phyloP scores from a whole-genome alignment of 1,140 invertebrate species.

The Pachyrhynchus sulphureomaculatus region DNA sequence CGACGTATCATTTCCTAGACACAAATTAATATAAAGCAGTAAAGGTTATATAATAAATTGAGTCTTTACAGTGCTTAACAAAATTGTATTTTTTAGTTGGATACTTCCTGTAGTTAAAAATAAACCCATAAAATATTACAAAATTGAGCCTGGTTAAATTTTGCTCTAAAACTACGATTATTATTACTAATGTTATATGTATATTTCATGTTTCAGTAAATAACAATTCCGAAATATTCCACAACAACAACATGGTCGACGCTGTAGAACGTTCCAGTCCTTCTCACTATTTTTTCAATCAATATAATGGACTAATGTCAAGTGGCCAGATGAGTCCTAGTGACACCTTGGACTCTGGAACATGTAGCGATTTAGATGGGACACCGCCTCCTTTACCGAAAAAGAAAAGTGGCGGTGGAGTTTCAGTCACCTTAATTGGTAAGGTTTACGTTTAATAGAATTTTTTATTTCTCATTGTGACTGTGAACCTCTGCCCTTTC shows the following conservation, averaged over 20 bases:
- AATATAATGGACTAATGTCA: constrained; percentile 58
- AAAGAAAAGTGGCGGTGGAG: constrained; percentile 57
- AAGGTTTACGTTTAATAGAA: constrained; percentile 13
- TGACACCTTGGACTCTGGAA: constrained; percentile 78
- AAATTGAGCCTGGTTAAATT: too few relatives aligned
- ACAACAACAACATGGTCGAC: constrained; percentile 26
- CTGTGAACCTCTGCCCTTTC: too few relatives aligned
- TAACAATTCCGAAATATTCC: constrained; percentile 18
- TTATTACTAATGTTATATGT: too few relatives aligned
- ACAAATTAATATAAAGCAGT: too few relatives aligned
- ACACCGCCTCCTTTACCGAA: constrained; percentile 70
- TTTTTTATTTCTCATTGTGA: constrained; percentile 1
- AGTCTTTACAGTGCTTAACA: too few relatives aligned
- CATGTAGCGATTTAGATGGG: constrained; percentile 76
- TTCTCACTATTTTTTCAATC: constrained; percentile 59
- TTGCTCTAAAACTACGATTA: too few relatives aligned
- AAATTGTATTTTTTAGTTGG: too few relatives aligned
- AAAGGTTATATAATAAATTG: too few relatives aligned
- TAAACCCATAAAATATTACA: too few relatives aligned
- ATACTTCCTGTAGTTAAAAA: too few relatives aligned
- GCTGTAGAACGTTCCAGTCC: constrained; percentile 42
- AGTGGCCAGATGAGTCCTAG: constrained; percentile 77
- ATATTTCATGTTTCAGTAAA: constrained; percentile 29
- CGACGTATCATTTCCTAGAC: too few relatives aligned
- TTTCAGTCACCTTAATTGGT: constrained; percentile 52